Evolutionary conservation across 1,140 invertebrate species (phyloP).

Genomic region (Eriocheir sinensis): DNA sequence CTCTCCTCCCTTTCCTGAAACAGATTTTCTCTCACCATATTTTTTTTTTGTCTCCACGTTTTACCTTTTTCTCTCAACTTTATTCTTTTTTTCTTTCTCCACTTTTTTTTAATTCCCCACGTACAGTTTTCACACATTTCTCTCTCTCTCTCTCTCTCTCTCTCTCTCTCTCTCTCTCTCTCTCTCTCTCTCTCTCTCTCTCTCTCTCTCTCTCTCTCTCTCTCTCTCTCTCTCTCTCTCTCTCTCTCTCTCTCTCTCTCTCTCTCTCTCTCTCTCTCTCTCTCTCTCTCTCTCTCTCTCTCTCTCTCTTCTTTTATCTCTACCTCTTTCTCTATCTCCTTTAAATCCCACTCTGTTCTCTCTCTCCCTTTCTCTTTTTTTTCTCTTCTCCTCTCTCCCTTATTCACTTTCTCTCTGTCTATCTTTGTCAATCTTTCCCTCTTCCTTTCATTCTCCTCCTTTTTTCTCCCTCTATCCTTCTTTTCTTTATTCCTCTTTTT

Average conservation of each 20-base stretch:
- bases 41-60: too few relatives aligned
- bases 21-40: too few relatives aligned
- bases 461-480: background rate
- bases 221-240: slow-evolving; percentile 7
- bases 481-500: background rate
- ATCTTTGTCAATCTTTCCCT: background rate
- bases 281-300: background rate
- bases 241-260: slow-evolving; percentile 7
- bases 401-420: background rate
- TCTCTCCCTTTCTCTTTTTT: background rate
- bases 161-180: background rate
- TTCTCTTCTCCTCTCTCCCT: background rate
- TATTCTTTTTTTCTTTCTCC: too few relatives aligned
- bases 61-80: too few relatives aligned
- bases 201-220: background rate
- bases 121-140: too few relatives aligned
- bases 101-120: too few relatives aligned
- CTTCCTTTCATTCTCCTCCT: too few relatives aligned
- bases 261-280: background rate
- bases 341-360: background rate
- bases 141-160: background rate
- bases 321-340: background rate
- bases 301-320: background rate
- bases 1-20: too few relatives aligned
- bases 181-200: background rate